Percentiles rank a stretch among this genome's conserved stretches.
These are phyloP conservation scores for Tetragonisca angustula DNA, from an alignment of 2,888 invertebrate genomes.

Conservation along the genomic window DNA sequence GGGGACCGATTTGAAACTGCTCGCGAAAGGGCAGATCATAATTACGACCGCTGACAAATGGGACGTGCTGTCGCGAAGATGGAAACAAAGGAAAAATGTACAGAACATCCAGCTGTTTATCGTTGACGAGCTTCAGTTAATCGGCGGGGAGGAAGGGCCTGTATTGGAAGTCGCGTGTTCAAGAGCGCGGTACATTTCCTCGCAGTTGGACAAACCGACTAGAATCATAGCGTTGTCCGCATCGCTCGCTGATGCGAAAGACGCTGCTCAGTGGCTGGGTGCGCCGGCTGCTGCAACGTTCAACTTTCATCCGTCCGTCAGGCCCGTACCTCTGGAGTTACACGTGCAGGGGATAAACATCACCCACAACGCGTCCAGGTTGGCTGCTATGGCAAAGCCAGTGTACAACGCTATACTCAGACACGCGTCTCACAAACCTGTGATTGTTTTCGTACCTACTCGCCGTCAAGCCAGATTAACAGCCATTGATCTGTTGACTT, in stretches of 20 bases:
- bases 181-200: conserved; percentile 97
- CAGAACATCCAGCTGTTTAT: conserved; percentile 98
- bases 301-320: conserved; percentile 99
- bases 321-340: conserved; percentile 97
- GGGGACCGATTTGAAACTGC: conserved; percentile 96
- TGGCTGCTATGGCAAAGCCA: conserved; percentile 99
- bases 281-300: conserved; percentile 97
- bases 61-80: conserved; percentile 98
- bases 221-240: conserved; percentile 97
- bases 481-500: conserved; percentile 97
- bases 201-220: conserved; percentile 95
- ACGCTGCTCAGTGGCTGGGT: conserved; percentile 98
- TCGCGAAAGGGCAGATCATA: conserved; percentile 97
- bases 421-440: conserved; percentile 93
- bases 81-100: conserved; percentile 99
- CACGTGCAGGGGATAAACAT: conserved; percentile 99
- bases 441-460: conserved; percentile 95
- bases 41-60: conserved; percentile 99
- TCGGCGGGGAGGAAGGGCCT: conserved; percentile 96
- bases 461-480: conserved; percentile 96
- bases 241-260: conserved; percentile 97
- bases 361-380: conserved; percentile 97
- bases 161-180: conserved; percentile 97
- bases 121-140: conserved; percentile 96
- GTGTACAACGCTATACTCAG: conserved; percentile 96